These are phyloP conservation scores for Sipha flava DNA, from an alignment of 1,140 invertebrate species.

Conservation along the genomic window DNA sequence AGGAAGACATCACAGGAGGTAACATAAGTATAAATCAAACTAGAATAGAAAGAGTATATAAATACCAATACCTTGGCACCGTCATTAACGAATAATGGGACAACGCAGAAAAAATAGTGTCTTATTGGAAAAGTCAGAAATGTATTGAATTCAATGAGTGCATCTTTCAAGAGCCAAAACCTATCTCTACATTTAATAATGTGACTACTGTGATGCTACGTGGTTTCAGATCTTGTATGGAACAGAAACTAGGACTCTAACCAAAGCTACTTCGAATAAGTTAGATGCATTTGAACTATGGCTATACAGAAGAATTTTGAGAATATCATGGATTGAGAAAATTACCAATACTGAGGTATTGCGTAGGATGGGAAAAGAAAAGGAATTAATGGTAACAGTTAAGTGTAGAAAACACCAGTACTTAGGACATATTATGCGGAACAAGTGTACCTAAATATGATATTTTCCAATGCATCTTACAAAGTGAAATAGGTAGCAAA, in stretches of 20 bases:
- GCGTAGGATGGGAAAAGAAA: no score
- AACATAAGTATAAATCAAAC: background rate
- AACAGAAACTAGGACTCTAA: constrained; percentile 16
- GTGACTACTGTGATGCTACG: background rate
- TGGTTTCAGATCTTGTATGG: constrained; percentile 1
- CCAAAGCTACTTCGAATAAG: background rate
- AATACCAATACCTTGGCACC: constrained; percentile 12
- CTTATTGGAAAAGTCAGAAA: constrained; percentile 8
- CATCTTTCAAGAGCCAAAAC: background rate
- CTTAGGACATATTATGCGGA: no score
- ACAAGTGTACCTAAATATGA: no score
- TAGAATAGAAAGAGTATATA: background rate
- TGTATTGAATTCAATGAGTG: background rate
- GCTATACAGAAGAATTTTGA: constrained; percentile 23
- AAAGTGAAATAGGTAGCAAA: no score
- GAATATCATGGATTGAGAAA: no score
- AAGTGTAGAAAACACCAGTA: no score
- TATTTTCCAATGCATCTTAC: no score
- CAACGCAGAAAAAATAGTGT: background rate
- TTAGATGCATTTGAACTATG: constrained; percentile 22
- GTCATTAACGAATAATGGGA: constrained; percentile 11
- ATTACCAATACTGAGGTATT: no score
- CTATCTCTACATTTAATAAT: background rate
- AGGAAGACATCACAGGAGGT: background rate
- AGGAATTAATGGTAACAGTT: no score